Evolutionary conservation across 2,888 invertebrate genomes (phyloP).

Genomic region (Desoria tigrina): DNA sequence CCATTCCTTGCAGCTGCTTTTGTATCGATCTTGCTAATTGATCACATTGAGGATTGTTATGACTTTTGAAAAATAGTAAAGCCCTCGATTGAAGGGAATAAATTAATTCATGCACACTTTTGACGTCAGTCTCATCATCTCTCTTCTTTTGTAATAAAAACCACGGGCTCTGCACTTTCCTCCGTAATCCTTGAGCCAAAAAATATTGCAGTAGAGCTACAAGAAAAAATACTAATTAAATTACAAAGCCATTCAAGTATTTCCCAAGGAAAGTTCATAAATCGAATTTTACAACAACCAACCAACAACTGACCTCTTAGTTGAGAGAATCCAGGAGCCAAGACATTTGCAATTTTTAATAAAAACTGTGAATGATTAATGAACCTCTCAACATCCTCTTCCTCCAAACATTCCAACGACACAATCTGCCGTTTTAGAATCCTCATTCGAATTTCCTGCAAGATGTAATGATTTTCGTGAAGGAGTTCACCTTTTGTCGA

Average conservation of each 20-base stretch:
- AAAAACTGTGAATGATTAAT: constrained; percentile 35
- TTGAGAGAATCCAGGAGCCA: constrained; percentile 43
- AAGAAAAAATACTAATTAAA: background rate
- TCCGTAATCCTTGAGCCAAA: constrained; percentile 36
- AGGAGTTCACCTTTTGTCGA: constrained; percentile 19
- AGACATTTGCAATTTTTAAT: constrained; percentile 37
- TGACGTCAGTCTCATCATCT: background rate
- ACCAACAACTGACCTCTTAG: constrained; percentile 24
- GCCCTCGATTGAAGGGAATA: constrained; percentile 31
- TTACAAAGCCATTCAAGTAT: background rate
- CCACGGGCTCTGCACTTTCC: background rate
- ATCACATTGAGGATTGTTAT: background rate
- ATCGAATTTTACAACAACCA: background rate
- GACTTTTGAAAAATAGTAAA: constrained; percentile 29
- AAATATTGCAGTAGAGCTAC: constrained; percentile 38
- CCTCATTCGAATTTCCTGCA: constrained; percentile 37
- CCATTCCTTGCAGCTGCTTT: background rate
- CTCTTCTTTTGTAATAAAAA: constrained; percentile 7
- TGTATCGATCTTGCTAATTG: background rate
- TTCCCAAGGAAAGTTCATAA: background rate
- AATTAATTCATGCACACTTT: constrained; percentile 27
- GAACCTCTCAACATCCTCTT: constrained; percentile 29
- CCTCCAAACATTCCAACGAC: constrained; percentile 27
- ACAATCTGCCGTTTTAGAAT: constrained; percentile 31
- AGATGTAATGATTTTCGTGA: constrained; percentile 39